phyloP scores from a whole-genome alignment of 2,888 invertebrate genomes.

The Mylabris sibirica region DNA sequence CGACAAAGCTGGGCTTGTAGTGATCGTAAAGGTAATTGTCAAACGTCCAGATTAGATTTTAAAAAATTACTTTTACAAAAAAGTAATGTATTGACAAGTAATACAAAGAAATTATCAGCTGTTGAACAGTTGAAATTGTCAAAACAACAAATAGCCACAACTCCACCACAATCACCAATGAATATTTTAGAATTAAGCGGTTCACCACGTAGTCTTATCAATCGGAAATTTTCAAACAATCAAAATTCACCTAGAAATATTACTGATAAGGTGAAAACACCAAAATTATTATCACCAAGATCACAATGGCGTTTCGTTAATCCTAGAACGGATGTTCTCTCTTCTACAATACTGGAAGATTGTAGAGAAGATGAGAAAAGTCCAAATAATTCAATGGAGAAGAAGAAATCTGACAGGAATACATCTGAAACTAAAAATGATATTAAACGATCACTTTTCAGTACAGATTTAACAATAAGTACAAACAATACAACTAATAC shows the following conservation, averaged over 20 bases:
- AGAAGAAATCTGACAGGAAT: slow-evolving; percentile 54
- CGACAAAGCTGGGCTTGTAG: slow-evolving; percentile 67
- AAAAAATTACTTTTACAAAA: slow-evolving; percentile 83
- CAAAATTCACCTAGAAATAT: slow-evolving; percentile 64
- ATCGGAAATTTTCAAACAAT: slow-evolving; percentile 65
- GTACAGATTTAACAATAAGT: background rate
- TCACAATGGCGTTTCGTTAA: slow-evolving; percentile 78
- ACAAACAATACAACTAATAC: background rate
- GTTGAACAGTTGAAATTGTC: slow-evolving; percentile 80
- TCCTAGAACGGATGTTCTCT: slow-evolving; percentile 82
- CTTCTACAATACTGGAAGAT: slow-evolving; percentile 86
- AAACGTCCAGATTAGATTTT: slow-evolving; percentile 84
- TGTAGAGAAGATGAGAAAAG: slow-evolving; percentile 82
- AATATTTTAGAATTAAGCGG: slow-evolving; percentile 75
- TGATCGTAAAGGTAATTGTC: slow-evolving; percentile 69
- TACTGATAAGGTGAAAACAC: slow-evolving; percentile 50
- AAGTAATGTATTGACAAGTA: slow-evolving; percentile 64
- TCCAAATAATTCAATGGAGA: slow-evolving; percentile 69
- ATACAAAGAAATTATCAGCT: slow-evolving; percentile 74
- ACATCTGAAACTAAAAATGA: slow-evolving; percentile 3
- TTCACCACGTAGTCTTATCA: slow-evolving; percentile 74
- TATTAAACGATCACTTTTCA: slow-evolving; percentile 17
- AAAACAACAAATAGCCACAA: slow-evolving; percentile 62
- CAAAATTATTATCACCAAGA: slow-evolving; percentile 74
- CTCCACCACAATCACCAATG: slow-evolving; percentile 55